Evolutionary conservation across 2,113 vertebrate species (phyloP), one percentile per base, ranked within the genome.

Genomic region (Pachyramphus minor): DNA sequence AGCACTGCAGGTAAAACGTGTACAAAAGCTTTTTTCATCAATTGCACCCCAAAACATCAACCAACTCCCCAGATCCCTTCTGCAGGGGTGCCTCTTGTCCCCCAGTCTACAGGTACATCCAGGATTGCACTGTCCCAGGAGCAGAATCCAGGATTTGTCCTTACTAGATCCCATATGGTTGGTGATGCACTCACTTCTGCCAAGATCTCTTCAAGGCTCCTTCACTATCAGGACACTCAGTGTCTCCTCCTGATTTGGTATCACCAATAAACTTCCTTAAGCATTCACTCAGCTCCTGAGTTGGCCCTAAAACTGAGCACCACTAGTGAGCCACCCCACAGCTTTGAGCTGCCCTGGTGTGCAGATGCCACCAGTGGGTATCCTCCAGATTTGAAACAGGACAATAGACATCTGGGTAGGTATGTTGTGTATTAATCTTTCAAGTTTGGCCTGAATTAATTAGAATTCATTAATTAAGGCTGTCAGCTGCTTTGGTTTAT

Each of bases 51-150:
- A 59, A 47, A 16, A 20, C 69, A 73, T 7, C 76, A 58, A 5
- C 7, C 24, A 55, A 7, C 7, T 9, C 14, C 18, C 27, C 68
- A 63, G 31, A 8, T 63, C 23, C n/a, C 58, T 90, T 59, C 58
- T 63, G 47, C n/a, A 58, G n/a, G 23, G 62, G 10, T 37, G 52
- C 12, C 19, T 47, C 19, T 37, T 33, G 18, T 8, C 62, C 45
- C 33, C 41, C 30, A 12, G 4, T 13, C 47, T 31, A 2, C 3
- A 25, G 2, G 6, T 5, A 35, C 24, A 35, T 2, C 33, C 62
- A 74, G 77, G 56, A 42, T n/a, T 23, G 7, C 33, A 28, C 60
- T 56, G 33, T 35, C 8, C 50, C 81, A 62, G 56, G 14, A 79
- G 72, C 56, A 94, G 72, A 80, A 30, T 12, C 27, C 58, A 76